Evolutionary conservation across 2,888 invertebrate species (phyloP).

Genomic region (Sinelater perroti): DNA sequence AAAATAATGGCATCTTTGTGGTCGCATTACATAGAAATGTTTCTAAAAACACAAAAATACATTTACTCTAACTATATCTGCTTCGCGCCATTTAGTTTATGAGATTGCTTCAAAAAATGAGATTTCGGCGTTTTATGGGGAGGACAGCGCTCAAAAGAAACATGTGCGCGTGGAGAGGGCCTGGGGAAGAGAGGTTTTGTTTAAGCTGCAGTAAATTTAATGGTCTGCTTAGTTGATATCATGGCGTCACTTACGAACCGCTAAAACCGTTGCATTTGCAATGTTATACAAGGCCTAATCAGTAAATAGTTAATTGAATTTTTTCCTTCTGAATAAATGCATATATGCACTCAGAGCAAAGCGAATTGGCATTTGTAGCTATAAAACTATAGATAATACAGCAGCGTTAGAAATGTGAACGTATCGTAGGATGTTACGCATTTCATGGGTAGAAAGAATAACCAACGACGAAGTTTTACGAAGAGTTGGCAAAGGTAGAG

Average conservation of each 20-base stretch:
- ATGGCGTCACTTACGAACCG: background rate
- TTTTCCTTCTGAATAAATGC: no score
- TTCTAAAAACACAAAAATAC: slow-evolving; percentile 60
- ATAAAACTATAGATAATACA: no score
- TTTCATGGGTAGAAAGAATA: no score
- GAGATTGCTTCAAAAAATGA: slow-evolving; percentile 56
- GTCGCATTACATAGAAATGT: slow-evolving; percentile 50
- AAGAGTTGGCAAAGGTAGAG: no score
- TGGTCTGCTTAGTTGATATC: background rate
- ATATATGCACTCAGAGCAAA: no score
- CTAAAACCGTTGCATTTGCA: no score
- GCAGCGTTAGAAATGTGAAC: no score
- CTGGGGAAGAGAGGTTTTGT: slow-evolving; percentile 4
- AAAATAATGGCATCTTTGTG: slow-evolving; percentile 57
- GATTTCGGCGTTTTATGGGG: slow-evolving; percentile 54
- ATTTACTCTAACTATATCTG: slow-evolving; percentile 60
- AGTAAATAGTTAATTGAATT: no score
- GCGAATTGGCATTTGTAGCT: no score
- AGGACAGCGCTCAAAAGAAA: slow-evolving; percentile 49
- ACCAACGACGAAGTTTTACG: no score
- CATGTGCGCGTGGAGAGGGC: slow-evolving; percentile 10
- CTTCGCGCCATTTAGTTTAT: slow-evolving; percentile 60
- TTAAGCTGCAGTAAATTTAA: slow-evolving; percentile 5
- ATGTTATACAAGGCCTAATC: background rate
- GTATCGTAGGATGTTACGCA: no score